phyloP scores from a whole-genome alignment of 1,140 invertebrate species.

The Aphelinus atriplicis region DNA sequence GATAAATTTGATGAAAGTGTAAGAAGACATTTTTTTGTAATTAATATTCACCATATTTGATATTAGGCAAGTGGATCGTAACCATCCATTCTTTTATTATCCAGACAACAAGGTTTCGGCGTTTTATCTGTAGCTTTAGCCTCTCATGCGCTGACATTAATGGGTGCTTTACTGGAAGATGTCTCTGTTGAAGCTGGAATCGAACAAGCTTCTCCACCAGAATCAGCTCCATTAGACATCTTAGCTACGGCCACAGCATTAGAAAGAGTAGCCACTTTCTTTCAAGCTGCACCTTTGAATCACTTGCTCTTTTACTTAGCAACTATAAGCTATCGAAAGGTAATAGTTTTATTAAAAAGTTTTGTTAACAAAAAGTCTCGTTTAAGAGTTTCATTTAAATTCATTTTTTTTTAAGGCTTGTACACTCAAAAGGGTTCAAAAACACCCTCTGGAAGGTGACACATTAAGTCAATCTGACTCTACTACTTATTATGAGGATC shows the following conservation, averaged over 20 bases:
- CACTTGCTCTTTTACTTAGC: slow-evolving; percentile 88
- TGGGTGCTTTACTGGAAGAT: slow-evolving; percentile 68
- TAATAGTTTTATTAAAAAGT: slow-evolving; percentile 45
- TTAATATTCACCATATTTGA: background rate
- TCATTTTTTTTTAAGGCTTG: slow-evolving; percentile 69
- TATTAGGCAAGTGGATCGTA: background rate
- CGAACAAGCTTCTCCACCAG: slow-evolving; percentile 53
- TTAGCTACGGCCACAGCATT: slow-evolving; percentile 72
- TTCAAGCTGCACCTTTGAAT: slow-evolving; percentile 75
- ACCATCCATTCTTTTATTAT: slow-evolving; percentile 31
- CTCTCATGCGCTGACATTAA: slow-evolving; percentile 76
- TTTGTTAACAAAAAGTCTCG: background rate
- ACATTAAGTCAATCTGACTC: slow-evolving; percentile 88
- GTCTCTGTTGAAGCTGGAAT: slow-evolving; percentile 68
- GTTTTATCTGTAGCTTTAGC: slow-evolving; percentile 84
- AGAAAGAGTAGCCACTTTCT: slow-evolving; percentile 74
- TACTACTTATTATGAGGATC: slow-evolving; percentile 92
- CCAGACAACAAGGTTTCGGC: slow-evolving; percentile 81
- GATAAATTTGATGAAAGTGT: slow-evolving; percentile 79
- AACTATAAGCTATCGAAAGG: slow-evolving; percentile 88
- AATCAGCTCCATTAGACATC: slow-evolving; percentile 70
- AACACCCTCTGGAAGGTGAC: slow-evolving; percentile 80
- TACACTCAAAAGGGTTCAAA: slow-evolving; percentile 82
- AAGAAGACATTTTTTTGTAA: slow-evolving; percentile 51
- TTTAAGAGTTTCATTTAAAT: background rate